These are phyloP conservation scores for Gymnothorax reevesii DNA, from an alignment of 2,797 vertebrate genomes.

Conservation along the genomic window DNA sequence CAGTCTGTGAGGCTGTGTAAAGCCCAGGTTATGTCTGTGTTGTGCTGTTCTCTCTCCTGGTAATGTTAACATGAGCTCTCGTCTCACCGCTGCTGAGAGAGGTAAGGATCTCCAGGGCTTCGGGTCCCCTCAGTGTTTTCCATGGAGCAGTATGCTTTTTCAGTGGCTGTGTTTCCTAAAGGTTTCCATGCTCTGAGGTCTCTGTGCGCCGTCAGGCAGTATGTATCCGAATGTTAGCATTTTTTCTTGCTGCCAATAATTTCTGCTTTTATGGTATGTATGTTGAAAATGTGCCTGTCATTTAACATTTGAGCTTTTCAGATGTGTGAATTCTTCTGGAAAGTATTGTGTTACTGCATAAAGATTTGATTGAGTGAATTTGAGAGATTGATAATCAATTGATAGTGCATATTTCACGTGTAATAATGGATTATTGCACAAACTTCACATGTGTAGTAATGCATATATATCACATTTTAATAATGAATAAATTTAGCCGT, in stretches of 20 bases:
- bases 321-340: background rate
- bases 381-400: too few relatives aligned
- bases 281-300: background rate
- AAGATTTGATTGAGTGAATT: background rate
- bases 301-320: background rate
- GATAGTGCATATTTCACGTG: background rate
- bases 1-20: background rate
- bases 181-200: background rate
- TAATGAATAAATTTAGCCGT: constrained; percentile 16
- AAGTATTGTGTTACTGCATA: background rate
- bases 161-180: background rate
- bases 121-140: too few relatives aligned
- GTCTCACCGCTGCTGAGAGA: background rate
- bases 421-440: background rate
- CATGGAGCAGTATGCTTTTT: background rate
- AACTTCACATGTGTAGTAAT: background rate
- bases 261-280: background rate
- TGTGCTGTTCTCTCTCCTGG: background rate
- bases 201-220: background rate
- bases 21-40: too few relatives aligned
- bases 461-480: too few relatives aligned
- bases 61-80: background rate
- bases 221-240: background rate
- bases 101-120: background rate
- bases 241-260: background rate